Conservation (phyloP, 2,797 vertebrate genomes). For the Urocyon cinereoargenteus region DNA sequence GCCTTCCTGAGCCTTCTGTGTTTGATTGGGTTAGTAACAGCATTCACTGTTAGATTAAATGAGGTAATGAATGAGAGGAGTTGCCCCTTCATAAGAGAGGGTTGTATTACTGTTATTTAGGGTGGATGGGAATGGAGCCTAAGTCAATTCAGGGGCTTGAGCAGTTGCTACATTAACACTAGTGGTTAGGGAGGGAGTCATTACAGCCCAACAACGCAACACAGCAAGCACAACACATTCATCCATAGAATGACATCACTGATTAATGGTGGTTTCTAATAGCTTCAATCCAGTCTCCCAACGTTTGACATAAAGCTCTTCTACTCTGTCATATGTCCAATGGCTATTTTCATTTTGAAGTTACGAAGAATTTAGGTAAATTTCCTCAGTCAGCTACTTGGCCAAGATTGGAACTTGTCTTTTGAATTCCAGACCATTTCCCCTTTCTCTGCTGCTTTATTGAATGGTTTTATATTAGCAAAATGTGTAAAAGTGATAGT, state of each 20-base stretch:
- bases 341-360: conserved; percentile 17
- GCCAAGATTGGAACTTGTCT: not conserved
- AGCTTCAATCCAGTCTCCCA: not conserved
- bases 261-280: not conserved
- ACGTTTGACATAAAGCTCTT: not conserved
- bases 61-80: not conserved
- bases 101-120: not conserved
- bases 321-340: not conserved
- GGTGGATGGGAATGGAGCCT: not conserved
- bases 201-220: not conserved
- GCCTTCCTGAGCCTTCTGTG: not conserved
- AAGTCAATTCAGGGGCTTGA: not conserved
- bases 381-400: not conserved
- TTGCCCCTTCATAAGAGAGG: not conserved
- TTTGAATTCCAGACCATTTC: not conserved
- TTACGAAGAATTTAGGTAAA: conserved; percentile 42
- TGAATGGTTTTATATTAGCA: not conserved
- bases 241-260: not conserved
- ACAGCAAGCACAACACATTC: too few relatives aligned
- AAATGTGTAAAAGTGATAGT: not conserved
- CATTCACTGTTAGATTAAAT: not conserved
- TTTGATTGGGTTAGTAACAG: not conserved
- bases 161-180: not conserved
- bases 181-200: not conserved
- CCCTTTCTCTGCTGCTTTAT: not conserved